Percentiles rank a stretch among this genome's conserved stretches.
Conservation (phyloP, 1,140 invertebrate genomes). For the Leptopilina boulardi region DNA sequence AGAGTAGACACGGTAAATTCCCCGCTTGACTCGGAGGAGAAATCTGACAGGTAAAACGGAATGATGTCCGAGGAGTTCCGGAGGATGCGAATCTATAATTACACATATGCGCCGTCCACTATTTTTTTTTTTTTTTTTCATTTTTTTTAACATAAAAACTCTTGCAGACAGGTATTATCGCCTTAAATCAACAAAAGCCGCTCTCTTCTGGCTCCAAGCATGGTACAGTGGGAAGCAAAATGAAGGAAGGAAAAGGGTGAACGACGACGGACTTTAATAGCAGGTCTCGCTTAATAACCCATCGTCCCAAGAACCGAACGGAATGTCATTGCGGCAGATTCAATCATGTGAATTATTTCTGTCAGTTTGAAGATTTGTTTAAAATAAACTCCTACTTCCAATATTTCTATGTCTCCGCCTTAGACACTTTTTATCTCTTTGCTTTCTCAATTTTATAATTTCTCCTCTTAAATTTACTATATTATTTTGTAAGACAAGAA, state of each 20-base stretch:
- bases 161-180: conserved; percentile 72
- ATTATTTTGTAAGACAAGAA: too few relatives aligned
- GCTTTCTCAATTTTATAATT: neutral
- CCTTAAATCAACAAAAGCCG: conserved; percentile 73
- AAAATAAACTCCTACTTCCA: conserved; percentile 7
- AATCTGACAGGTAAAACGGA: conserved; percentile 58
- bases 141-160: conserved; percentile 65
- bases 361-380: conserved; percentile 41
- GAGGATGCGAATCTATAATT: conserved; percentile 73
- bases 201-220: conserved; percentile 55
- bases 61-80: conserved; percentile 57
- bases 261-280: conserved; percentile 69
- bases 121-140: conserved; percentile 45
- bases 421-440: conserved; percentile 12
- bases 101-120: conserved; percentile 65
- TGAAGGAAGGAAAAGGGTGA: conserved; percentile 36
- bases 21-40: conserved; percentile 49
- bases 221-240: conserved; percentile 41
- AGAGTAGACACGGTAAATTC: conserved; percentile 33
- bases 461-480: too few relatives aligned
- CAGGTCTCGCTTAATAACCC: conserved; percentile 72
- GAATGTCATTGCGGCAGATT: conserved; percentile 73
- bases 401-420: conserved; percentile 5
- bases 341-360: conserved; percentile 63
- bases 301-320: conserved; percentile 64